A percentile compares a stretch with the other conserved stretches of the same genome.
These are phyloP conservation scores for Alethe diademata DNA, from an alignment of 2,113 vertebrate genomes.

Conservation along the genomic window DNA sequence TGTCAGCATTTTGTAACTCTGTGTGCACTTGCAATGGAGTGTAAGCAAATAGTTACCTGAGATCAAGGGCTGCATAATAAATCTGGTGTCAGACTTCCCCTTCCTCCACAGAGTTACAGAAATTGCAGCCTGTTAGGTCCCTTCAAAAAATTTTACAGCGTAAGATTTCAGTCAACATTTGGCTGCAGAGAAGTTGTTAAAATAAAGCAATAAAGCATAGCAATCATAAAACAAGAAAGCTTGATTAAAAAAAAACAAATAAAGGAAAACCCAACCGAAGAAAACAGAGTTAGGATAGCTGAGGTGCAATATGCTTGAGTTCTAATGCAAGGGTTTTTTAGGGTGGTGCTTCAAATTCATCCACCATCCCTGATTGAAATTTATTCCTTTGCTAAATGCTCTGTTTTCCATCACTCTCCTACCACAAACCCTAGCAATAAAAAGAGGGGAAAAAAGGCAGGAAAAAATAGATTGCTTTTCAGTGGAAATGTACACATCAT, in stretches of 20 bases:
- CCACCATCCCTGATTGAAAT: neutral
- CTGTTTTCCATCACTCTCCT: neutral
- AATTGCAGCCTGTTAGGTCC: neutral
- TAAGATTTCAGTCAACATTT: slow-evolving; percentile 1
- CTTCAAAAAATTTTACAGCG: neutral
- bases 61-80: neutral
- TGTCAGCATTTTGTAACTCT: neutral
- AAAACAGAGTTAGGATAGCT: neutral
- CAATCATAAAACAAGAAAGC: slow-evolving; percentile 22
- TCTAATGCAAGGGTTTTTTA: neutral
- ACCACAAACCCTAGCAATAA: neutral
- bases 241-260: neutral
- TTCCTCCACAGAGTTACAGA: neutral
- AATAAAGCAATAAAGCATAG: slow-evolving; percentile 38
- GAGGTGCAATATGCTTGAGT: neutral
- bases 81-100: neutral
- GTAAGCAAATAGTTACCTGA: neutral
- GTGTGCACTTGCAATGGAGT: neutral
- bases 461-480: slow-evolving; percentile 21
- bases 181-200: neutral
- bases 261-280: neutral
- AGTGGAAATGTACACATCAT: neutral
- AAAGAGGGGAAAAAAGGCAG: neutral
- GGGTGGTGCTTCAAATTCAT: neutral
- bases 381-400: neutral